These are phyloP conservation scores for Melanchra persicariae DNA, from an alignment of 2,888 invertebrate genomes.

Conservation along the genomic window DNA sequence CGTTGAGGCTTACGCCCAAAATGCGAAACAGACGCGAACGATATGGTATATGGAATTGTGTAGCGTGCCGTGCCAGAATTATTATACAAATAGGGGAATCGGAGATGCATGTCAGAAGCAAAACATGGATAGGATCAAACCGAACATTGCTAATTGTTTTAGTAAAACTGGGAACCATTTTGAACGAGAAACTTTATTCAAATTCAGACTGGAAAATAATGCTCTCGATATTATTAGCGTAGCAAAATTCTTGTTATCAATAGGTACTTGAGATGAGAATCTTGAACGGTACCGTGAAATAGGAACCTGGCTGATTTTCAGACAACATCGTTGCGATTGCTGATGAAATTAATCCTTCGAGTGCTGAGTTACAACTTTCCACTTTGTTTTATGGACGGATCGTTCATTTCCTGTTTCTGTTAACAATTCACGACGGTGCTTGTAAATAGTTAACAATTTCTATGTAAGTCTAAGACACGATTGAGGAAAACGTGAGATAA, in stretches of 20 bases:
- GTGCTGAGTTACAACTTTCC: background rate
- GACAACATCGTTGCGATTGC: background rate
- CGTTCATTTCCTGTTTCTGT: background rate
- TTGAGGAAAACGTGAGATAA: constrained; percentile 3
- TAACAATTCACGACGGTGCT: background rate
- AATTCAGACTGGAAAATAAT: background rate
- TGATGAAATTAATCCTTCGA: background rate
- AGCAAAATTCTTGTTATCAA: background rate
- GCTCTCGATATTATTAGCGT: background rate
- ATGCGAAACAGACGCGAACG: too few species aligned
- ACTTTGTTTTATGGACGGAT: background rate
- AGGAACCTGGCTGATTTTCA: background rate
- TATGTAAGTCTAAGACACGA: background rate
- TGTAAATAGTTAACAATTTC: background rate
- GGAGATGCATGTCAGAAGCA: background rate
- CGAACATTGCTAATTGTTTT: background rate
- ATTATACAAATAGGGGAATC: too few species aligned
- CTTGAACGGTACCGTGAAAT: background rate
- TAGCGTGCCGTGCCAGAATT: background rate
- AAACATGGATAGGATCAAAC: background rate
- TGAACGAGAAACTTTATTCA: too few species aligned
- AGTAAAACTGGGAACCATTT: background rate
- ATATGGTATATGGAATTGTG: background rate
- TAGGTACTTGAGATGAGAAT: background rate
- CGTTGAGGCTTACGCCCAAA: background rate